These are phyloP conservation scores for Synergus japonicus DNA, from an alignment of 2,888 invertebrate species.

Conservation along the genomic window DNA sequence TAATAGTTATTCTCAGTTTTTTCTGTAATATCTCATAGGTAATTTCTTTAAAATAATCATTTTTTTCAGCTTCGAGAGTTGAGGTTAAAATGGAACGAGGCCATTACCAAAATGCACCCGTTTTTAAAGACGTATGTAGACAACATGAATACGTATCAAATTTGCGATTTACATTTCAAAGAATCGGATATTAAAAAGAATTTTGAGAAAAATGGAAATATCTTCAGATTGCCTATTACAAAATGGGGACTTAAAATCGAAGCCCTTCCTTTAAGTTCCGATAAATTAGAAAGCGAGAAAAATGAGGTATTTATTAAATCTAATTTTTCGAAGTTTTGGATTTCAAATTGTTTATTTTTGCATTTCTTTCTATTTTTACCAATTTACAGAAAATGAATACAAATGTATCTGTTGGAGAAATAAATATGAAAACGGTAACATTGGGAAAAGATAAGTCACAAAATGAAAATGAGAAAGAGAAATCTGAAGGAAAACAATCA, in stretches of 20 bases:
- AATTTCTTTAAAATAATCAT: neutral
- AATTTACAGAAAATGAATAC: neutral
- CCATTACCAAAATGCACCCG: constrained; percentile 11
- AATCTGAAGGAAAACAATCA: neutral
- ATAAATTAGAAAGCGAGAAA: neutral
- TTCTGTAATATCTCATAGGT: neutral
- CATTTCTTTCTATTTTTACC: neutral
- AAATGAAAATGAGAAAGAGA: neutral
- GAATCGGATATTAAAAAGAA: constrained; percentile 15
- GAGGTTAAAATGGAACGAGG: constrained; percentile 29
- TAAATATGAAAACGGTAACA: neutral
- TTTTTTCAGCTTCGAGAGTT: constrained; percentile 25
- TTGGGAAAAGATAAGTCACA: neutral
- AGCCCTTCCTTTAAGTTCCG: constrained; percentile 7
- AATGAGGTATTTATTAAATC: neutral
- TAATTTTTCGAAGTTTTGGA: no score
- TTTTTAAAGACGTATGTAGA: neutral
- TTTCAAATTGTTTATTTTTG: neutral
- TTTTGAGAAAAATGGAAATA: neutral
- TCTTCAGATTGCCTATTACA: neutral
- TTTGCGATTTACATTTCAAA: constrained; percentile 34
- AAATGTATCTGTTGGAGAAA: neutral
- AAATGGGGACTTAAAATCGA: constrained; percentile 26
- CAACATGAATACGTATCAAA: constrained; percentile 6
- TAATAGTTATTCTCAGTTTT: neutral